A percentile compares a stretch with the other conserved stretches of the same genome.
Evolutionary conservation across 1,140 invertebrate species (phyloP).

Genomic region (Vollenhovia emeryi): DNA sequence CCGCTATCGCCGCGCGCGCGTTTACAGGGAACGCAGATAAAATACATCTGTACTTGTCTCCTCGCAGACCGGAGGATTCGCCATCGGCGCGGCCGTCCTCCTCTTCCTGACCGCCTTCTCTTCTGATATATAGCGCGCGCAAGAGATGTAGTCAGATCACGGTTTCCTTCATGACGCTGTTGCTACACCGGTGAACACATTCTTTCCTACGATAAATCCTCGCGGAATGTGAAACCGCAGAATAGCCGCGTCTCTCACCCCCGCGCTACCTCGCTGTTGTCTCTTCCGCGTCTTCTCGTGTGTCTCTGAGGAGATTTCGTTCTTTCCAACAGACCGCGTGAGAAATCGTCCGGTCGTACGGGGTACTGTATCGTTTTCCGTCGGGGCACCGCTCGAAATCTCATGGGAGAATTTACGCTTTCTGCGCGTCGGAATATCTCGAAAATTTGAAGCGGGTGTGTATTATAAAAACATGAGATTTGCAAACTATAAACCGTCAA

Average conservation of each 20-base stretch:
- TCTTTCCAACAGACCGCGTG: slow-evolving; percentile 43
- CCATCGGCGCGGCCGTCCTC: slow-evolving; percentile 45
- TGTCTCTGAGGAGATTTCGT: slow-evolving; percentile 38
- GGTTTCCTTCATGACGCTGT: slow-evolving; percentile 79
- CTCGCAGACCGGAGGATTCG: slow-evolving; percentile 42
- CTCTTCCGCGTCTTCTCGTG: neutral
- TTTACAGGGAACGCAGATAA: slow-evolving; percentile 26
- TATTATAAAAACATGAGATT: neutral
- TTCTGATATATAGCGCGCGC: slow-evolving; percentile 78
- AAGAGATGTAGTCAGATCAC: slow-evolving; percentile 80
- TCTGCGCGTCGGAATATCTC: neutral
- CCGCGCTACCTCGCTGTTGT: neutral
- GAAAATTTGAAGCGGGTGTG: neutral
- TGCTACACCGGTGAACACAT: slow-evolving; percentile 78
- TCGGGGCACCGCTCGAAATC: neutral
- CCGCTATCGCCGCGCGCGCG: neutral
- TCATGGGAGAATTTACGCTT: neutral
- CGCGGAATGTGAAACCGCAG: slow-evolving; percentile 75
- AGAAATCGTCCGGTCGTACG: slow-evolving; percentile 56
- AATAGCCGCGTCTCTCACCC: slow-evolving; percentile 17
- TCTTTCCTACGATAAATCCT: slow-evolving; percentile 82
- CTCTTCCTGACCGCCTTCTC: slow-evolving; percentile 54
- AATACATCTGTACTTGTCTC: slow-evolving; percentile 22
- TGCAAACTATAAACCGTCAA: neutral
- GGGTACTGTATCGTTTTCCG: neutral